Evolutionary conservation across 2,113 vertebrate species (phyloP).

Genomic region (Chamaetylas fuelleborni): DNA sequence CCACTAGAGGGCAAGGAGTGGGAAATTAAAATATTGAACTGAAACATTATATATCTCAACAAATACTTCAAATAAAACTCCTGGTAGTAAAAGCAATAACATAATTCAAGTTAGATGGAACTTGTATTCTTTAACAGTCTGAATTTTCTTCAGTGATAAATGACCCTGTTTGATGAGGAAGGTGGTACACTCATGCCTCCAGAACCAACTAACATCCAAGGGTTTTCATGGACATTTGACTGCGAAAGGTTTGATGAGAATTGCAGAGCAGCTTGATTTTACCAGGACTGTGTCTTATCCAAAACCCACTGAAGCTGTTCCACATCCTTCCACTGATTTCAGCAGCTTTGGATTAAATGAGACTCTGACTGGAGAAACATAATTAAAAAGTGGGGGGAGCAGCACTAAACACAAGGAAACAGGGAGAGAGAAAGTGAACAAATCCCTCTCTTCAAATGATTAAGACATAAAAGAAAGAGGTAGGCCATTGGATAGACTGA

Average conservation of each 20-base stretch:
- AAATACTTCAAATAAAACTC: not conserved
- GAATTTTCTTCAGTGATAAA: not conserved
- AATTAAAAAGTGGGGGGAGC: not conserved
- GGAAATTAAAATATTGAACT: not conserved
- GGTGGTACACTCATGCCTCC: not conserved
- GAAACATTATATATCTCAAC: not conserved
- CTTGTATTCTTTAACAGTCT: not conserved
- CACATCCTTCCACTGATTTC: not conserved
- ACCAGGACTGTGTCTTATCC: not conserved
- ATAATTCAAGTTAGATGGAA: not conserved
- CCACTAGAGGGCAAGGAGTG: constrained; percentile 35
- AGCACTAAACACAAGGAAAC: fast-evolving
- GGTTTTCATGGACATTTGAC: not conserved
- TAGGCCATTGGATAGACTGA: not conserved
- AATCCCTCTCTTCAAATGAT: not conserved
- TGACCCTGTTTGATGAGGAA: not conserved
- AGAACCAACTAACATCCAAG: not conserved
- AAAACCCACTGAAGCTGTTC: not conserved
- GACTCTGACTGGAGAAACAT: not conserved
- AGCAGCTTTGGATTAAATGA: not conserved
- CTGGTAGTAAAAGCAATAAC: not conserved
- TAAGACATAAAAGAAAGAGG: not conserved
- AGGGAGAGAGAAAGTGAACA: not conserved
- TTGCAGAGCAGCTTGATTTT: not conserved
- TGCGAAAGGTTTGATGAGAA: not conserved